Evolutionary conservation across 2,797 vertebrate genomes (phyloP), one percentile per base, ranked within the genome.

Genomic region (Sylvilagus floridanus): DNA sequence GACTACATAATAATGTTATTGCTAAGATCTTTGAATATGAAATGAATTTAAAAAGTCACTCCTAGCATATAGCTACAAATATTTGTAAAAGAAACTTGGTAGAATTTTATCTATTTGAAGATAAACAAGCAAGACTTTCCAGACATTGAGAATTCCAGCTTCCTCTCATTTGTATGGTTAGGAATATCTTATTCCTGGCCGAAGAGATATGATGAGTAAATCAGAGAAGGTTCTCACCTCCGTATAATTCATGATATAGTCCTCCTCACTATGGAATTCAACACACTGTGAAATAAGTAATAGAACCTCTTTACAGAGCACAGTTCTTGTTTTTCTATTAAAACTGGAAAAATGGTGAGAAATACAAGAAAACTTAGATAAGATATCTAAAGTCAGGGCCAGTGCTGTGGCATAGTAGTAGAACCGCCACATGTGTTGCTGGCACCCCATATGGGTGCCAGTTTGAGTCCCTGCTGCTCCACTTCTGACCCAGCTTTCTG

Each of bases 291-390:
- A 93, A 93, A 75, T 50, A 69, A 92, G 42, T 35, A 75, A 79
- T 37, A 76, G 19, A 52, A 93, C 77, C 6, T 81, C 13, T 2
- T 84, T 57, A 69, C 22, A 35, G n/a, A 95, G 11, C 21, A 66
- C 93, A 63, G 5, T 52, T 83, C 24, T 35, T 88, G 4, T 11
- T 32, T 71, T 78, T 78, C 0, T 91, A 54, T 66, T 88, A 42
- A 82, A 93, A 85, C 19, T 37, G 69, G 10, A 88, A 95, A 84
- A 88, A 88, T 57, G 6, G 7, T 4, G 83, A 91, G 65, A 94
- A 78, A 90, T 77, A 47, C 5, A 4, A 32, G 22, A 77, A 68
- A 3, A 86, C 7, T 47, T 52, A 4, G 7, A 37, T 37, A 37
- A 37, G 37, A 37, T 37, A 37, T 37, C 37, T 37, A 37, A 37